phyloP scores from a whole-genome alignment of 2,113 vertebrate species.

The Oncorhynchus tshawytscha region DNA sequence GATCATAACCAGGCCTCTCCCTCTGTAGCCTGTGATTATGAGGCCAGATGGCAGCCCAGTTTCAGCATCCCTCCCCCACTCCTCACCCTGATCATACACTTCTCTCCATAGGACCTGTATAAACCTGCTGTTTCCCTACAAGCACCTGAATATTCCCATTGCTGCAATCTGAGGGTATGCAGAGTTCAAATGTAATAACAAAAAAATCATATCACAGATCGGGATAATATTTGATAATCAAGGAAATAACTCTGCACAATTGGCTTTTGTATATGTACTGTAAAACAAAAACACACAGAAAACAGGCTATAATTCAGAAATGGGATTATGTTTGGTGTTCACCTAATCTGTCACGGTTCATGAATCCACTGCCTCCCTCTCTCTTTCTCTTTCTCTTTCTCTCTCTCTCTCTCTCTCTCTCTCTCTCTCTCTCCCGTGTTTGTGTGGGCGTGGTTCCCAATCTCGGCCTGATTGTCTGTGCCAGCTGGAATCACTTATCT shows the following conservation, averaged over 20 bases:
- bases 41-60: conserved; percentile 54
- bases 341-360: no score
- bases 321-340: no score
- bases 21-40: conserved; percentile 51
- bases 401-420: no score
- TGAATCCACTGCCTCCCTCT: no score
- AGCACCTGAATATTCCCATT: neutral
- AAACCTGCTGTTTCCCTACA: conserved; percentile 3
- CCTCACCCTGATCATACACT: conserved; percentile 15
- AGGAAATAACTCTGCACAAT: neutral
- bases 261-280: neutral
- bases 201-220: neutral
- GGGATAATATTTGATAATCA: neutral
- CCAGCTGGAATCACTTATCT: no score
- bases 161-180: neutral
- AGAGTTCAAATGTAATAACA: neutral
- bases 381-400: no score
- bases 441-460: no score
- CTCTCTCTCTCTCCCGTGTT: no score
- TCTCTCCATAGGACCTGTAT: conserved; percentile 8
- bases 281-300: neutral
- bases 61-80: conserved; percentile 51
- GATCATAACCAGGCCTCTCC: conserved; percentile 31
- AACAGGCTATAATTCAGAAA: neutral
- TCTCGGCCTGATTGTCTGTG: no score